Evolutionary conservation across 2,797 vertebrate genomes (phyloP).

Genomic region (Propithecus perrieri): DNA sequence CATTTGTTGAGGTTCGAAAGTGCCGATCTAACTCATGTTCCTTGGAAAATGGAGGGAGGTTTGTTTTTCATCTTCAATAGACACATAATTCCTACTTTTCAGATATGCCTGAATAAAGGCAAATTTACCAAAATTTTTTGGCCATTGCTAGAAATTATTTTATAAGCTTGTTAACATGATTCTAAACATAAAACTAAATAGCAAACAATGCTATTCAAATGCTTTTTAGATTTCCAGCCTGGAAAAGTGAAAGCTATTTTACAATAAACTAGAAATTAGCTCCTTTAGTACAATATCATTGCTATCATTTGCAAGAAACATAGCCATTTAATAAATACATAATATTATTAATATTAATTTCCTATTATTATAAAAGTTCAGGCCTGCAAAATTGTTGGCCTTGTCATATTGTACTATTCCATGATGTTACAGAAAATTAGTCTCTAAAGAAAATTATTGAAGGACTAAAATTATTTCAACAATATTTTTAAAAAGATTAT

Average conservation of each 20-base stretch:
- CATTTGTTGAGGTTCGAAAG: not conserved
- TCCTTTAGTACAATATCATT: not conserved
- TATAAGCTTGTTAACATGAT: not conserved
- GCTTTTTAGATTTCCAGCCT: not conserved
- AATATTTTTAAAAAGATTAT: not conserved
- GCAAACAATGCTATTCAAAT: conserved; percentile 37
- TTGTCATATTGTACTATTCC: conserved; percentile 14
- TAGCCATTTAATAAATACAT: not conserved
- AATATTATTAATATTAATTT: conserved; percentile 57
- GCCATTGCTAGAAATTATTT: not conserved
- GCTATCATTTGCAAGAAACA: not conserved
- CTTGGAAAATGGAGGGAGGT: not conserved
- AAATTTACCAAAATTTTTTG: not conserved
- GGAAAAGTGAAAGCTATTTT: conserved; percentile 7
- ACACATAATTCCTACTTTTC: not conserved
- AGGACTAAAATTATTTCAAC: not conserved
- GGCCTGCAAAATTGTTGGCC: not conserved
- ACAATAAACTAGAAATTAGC: conserved; percentile 45
- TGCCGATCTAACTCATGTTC: conserved; percentile 10
- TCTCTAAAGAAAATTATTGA: not conserved
- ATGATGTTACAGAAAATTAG: not conserved
- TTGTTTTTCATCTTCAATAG: not conserved
- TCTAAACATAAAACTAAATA: conserved; percentile 25
- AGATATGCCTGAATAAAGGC: not conserved
- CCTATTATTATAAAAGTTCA: not conserved